phyloP scores from a whole-genome alignment of 1,140 invertebrate species.

The Monomorium pharaonis region DNA sequence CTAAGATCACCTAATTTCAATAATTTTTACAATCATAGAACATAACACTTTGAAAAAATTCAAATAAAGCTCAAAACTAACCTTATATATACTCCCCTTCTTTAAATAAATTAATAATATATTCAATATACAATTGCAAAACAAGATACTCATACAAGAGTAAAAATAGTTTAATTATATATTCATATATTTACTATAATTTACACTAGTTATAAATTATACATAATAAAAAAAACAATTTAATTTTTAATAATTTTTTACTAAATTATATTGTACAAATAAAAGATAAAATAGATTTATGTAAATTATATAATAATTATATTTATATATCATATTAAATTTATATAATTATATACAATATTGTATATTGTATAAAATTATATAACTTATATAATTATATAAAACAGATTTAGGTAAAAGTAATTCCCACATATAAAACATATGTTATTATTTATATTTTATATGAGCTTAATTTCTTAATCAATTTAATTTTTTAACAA shows the following conservation, averaged over 20 bases:
- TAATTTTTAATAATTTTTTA: slow-evolving; percentile 30
- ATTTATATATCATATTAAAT: no score
- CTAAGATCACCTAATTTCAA: no score
- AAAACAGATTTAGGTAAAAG: no score
- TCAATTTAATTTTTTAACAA: neutral
- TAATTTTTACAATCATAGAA: no score
- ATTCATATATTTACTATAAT: slow-evolving; percentile 41
- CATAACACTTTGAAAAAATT: no score
- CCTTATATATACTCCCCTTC: no score
- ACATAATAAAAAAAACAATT: slow-evolving; percentile 19
- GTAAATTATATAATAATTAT: neutral
- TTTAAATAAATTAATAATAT: slow-evolving; percentile 21
- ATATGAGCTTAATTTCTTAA: neutral
- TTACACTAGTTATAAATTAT: slow-evolving; percentile 36
- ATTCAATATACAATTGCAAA: slow-evolving; percentile 14
- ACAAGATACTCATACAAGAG: slow-evolving; percentile 12
- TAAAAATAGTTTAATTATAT: slow-evolving; percentile 18
- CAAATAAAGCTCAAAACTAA: no score
- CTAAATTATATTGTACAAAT: neutral
- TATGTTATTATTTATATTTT: neutral
- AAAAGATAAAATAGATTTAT: neutral
- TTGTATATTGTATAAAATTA: no score
- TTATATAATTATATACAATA: no score
- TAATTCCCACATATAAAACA: neutral
- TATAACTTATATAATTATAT: no score